Base-by-base conservation (phyloP, 2,888 invertebrate species). In the Chorisops tibialis region DNA sequence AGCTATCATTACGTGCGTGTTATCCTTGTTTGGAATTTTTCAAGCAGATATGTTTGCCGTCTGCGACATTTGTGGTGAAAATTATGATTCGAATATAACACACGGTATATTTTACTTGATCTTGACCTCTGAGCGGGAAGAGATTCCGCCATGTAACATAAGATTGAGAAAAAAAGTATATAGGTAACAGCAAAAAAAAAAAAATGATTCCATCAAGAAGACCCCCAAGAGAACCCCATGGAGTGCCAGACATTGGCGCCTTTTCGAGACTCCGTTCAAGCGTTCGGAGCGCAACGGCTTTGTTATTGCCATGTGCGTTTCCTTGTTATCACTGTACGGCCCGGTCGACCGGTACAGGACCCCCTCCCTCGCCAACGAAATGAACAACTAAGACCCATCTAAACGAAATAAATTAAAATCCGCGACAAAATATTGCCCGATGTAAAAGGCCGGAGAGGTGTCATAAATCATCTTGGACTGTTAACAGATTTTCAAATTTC, bases 211-310 rank as follows among this genome's bases (percentile, higher is more conserved):
- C 30, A 30, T 30, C 30, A 30, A 30, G 7, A 5, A 9, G 30
- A 30, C 30, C 30, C 30, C 30, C 30, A 9, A 30, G 24, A 45
- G 49, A 54, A 39, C 62, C 56, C 62, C 45, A 45, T 56, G 54
- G 62, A 52, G 54, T 56, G 56, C 49, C 49, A 62, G 62, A 62
- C 62, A 62, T 62, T 62, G 62, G 62, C 62, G 62, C 62, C 62
- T 62, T 62, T 62, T 62, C 9, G 47, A 52, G 49, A 48, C 56
- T 54, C 62, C 54, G 52, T 41, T 35, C 39, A 49, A 48, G 21
- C 41, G 22, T n/a, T 3, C 22, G 22, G 9, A 11, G 22, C 6
- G 6, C 9, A 6, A 18, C 18, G 4, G 11, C 14, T 11, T 21
- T n/a, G 21, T 21, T n/a, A 47, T 45, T 19, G 22, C 22, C 22